Evolutionary conservation across 2,888 invertebrate genomes (phyloP).

Genomic region (Stictocephala bisonia): DNA sequence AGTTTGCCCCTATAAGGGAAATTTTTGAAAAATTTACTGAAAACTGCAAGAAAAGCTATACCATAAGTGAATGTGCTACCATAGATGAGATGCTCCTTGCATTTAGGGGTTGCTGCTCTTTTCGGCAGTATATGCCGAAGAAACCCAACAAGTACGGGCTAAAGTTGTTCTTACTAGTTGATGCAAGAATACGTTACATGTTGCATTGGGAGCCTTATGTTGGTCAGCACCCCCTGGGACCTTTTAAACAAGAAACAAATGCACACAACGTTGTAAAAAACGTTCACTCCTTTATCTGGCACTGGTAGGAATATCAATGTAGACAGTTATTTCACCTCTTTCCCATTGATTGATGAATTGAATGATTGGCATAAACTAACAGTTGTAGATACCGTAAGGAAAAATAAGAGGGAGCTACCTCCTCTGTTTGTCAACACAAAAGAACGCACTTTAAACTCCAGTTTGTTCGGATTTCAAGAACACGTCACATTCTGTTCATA

Average conservation of each 20-base stretch:
- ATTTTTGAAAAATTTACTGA: slow-evolving; percentile 13
- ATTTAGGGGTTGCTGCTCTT: slow-evolving; percentile 38
- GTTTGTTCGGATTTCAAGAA: neutral
- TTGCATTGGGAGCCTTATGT: neutral
- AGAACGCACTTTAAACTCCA: neutral
- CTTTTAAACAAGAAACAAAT: neutral
- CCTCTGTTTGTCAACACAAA: neutral
- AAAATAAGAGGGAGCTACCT: slow-evolving; percentile 7
- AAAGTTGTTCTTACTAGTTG: slow-evolving; percentile 37
- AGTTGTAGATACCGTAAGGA: neutral
- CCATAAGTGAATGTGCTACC: too few species aligned
- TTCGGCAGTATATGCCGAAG: too few species aligned
- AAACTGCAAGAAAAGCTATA: slow-evolving; percentile 40
- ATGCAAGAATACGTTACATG: slow-evolving; percentile 27
- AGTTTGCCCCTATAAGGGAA: slow-evolving; percentile 29
- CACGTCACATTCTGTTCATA: slow-evolving; percentile 4
- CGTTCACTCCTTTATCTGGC: neutral
- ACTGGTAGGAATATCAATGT: neutral
- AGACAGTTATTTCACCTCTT: slow-evolving; percentile 8
- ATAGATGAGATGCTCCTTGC: slow-evolving; percentile 44
- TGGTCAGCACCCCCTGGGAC: slow-evolving; percentile 4
- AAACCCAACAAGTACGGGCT: too few species aligned
- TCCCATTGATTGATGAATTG: slow-evolving; percentile 9
- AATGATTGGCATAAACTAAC: neutral
- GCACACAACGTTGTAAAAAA: neutral